These are phyloP conservation scores for Coregonus suidteri DNA, from an alignment of 2,797 vertebrate species.

Conservation along the genomic window DNA sequence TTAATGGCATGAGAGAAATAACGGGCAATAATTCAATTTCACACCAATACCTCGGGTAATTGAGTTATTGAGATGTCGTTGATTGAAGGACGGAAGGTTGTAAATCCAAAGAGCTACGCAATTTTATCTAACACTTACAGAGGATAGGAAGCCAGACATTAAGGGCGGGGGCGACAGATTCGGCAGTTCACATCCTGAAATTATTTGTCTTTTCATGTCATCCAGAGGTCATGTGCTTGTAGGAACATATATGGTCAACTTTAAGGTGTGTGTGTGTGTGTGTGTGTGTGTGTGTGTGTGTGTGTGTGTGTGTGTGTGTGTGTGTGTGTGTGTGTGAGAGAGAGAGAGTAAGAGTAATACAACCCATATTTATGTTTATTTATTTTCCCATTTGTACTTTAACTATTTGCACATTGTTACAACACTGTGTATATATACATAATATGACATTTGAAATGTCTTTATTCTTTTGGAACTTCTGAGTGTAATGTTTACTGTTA, in stretches of 20 bases:
- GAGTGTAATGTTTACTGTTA: no score
- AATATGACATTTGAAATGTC: no score
- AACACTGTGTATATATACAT: no score
- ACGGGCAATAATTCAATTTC: slow-evolving; percentile 69
- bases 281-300: neutral
- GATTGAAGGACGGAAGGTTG: slow-evolving; percentile 59
- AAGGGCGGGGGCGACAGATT: slow-evolving; percentile 39
- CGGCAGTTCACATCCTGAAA: slow-evolving; percentile 37
- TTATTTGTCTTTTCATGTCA: slow-evolving; percentile 66
- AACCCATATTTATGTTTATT: no score
- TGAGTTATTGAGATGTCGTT: slow-evolving; percentile 71
- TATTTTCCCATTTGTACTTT: no score
- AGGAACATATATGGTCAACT: slow-evolving; percentile 40
- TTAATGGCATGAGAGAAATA: slow-evolving; percentile 73
- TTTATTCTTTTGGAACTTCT: no score
- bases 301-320: neutral
- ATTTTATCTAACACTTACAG: slow-evolving; percentile 70
- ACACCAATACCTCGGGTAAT: slow-evolving; percentile 67
- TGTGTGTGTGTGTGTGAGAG: neutral
- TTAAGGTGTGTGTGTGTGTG: neutral
- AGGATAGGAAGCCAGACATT: slow-evolving; percentile 40
- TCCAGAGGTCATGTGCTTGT: slow-evolving; percentile 61
- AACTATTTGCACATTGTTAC: no score
- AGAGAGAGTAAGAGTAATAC: no score
- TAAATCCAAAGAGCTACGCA: slow-evolving; percentile 59